A percentile compares a stretch with the other conserved stretches of the same genome.
Conservation (phyloP, 1,140 invertebrate species). For the Leguminivora glycinivorella region DNA sequence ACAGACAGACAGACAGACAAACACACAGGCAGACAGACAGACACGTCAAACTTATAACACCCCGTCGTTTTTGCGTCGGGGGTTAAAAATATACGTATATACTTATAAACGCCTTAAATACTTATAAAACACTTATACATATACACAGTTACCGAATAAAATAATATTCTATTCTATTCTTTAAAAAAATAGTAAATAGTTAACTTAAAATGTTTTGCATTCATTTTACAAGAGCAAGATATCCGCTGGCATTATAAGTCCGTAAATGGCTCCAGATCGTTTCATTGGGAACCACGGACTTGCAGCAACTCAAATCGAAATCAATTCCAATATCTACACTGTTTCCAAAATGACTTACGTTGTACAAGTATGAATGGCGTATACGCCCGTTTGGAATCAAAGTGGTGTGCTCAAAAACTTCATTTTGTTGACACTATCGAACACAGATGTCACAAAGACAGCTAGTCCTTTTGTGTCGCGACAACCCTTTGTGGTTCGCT, state of each 20-base stretch:
- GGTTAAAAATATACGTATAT: no score
- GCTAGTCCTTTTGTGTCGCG: constrained; percentile 10
- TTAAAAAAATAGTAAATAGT: no score
- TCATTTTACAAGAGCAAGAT: no score
- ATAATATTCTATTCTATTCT: no score
- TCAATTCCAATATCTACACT: neutral
- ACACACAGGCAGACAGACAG: no score
- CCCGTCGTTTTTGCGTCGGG: no score
- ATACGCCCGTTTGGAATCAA: neutral
- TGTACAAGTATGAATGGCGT: neutral
- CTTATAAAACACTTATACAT: no score
- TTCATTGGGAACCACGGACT: neutral
- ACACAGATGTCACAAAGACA: constrained; percentile 17
- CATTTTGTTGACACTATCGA: constrained; percentile 18
- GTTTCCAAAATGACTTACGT: neutral
- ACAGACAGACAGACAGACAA: no score
- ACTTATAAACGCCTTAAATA: no score
- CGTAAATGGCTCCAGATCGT: neutral
- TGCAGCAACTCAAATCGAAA: neutral
- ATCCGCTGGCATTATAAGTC: neutral
- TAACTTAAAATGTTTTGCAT: no score
- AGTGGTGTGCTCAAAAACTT: neutral
- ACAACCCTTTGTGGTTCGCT: neutral
- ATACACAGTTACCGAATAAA: no score
- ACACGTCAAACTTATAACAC: no score